Percentiles rank a stretch among this genome's conserved stretches.
Conservation (phyloP, 2,797 vertebrate species). For the Platyrinchus mystaceus region DNA sequence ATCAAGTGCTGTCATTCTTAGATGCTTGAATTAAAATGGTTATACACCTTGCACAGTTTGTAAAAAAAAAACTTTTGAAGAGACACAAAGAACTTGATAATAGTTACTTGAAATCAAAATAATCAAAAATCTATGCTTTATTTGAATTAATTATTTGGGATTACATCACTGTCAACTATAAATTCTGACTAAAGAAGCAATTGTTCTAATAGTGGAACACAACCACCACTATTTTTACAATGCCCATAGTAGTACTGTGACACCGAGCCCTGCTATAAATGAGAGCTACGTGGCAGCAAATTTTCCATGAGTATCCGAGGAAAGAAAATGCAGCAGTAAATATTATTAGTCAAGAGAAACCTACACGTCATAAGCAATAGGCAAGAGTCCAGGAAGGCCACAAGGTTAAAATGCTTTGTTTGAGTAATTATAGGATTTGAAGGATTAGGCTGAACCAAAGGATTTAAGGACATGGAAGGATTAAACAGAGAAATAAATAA, state of each 20-base stretch:
- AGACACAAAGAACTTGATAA: background rate
- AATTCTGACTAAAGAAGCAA: background rate
- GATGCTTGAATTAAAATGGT: background rate
- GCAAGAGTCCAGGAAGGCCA: constrained; percentile 52
- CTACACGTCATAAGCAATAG: constrained; percentile 28
- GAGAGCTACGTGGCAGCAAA: background rate
- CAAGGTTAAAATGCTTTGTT: constrained; percentile 67
- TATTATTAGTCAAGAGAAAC: constrained; percentile 49
- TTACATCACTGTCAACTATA: background rate
- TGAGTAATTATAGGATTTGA: constrained; percentile 65
- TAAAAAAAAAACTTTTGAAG: background rate
- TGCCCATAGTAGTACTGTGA: background rate
- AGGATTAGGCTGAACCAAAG: constrained; percentile 48
- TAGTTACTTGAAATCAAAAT: background rate
- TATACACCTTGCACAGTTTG: background rate
- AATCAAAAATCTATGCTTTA: background rate
- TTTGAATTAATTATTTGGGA: background rate
- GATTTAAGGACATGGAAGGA: constrained; percentile 49
- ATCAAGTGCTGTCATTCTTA: background rate
- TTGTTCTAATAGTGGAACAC: background rate
- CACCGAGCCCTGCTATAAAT: background rate
- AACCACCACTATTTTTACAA: background rate
- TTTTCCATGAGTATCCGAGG: constrained; percentile 26
- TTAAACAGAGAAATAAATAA: constrained; percentile 54
- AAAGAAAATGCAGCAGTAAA: constrained; percentile 33